Percentiles rank a stretch among this genome's conserved stretches.
Evolutionary conservation across 2,888 invertebrate species (phyloP).

Genomic region (Drosophila antonietae): DNA sequence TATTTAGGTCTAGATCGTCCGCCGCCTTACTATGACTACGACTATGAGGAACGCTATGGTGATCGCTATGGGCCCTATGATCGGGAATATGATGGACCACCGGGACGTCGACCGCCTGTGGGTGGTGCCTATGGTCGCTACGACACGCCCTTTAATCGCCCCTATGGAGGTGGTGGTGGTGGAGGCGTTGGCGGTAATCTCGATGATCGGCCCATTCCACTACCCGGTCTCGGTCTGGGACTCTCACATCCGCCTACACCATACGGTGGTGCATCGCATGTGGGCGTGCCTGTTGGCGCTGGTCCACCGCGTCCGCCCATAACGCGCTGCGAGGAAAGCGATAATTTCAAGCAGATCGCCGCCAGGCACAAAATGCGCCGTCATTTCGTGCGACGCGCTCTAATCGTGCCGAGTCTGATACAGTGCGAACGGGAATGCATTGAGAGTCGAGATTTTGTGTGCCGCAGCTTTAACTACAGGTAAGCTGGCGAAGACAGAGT

Average conservation of each 20-base stretch:
- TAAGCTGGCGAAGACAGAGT: slow-evolving; percentile 75
- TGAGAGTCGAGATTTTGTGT: slow-evolving; percentile 92
- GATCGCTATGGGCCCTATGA: slow-evolving; percentile 81
- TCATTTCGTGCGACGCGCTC: slow-evolving; percentile 90
- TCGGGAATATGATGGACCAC: slow-evolving; percentile 82
- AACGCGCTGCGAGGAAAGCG: slow-evolving; percentile 91
- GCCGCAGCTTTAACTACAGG: slow-evolving; percentile 95
- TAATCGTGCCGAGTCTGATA: slow-evolving; percentile 90
- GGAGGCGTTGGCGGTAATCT: slow-evolving; percentile 39
- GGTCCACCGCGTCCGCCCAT: slow-evolving; percentile 84
- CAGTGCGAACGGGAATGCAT: slow-evolving; percentile 94
- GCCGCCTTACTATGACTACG: slow-evolving; percentile 82
- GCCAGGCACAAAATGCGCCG: slow-evolving; percentile 91
- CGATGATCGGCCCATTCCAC: slow-evolving; percentile 78
- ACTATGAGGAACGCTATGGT: slow-evolving; percentile 83
- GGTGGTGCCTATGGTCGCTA: slow-evolving; percentile 81
- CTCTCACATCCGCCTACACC: slow-evolving; percentile 68
- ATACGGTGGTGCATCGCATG: slow-evolving; percentile 56
- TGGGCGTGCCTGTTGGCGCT: slow-evolving; percentile 78
- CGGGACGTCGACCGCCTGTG: slow-evolving; percentile 69
- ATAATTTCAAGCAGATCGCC: slow-evolving; percentile 93
- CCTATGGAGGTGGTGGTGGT: slow-evolving; percentile 65
- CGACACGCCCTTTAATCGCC: slow-evolving; percentile 82
- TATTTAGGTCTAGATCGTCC: slow-evolving; percentile 81
- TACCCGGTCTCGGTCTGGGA: slow-evolving; percentile 71